phyloP scores from a whole-genome alignment of 2,797 vertebrate genomes.

The Sebastes minor region DNA sequence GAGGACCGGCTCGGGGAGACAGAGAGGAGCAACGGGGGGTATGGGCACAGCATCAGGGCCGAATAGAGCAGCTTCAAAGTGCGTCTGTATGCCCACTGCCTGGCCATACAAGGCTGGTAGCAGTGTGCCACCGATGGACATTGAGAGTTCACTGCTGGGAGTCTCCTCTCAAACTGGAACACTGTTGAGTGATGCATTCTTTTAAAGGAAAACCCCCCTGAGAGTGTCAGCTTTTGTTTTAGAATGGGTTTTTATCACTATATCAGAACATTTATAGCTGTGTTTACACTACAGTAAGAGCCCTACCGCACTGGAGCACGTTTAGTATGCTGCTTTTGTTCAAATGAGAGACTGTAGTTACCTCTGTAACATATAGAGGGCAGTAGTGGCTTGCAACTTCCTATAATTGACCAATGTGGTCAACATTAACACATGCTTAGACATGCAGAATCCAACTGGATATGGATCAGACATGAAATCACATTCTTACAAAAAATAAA shows the following conservation, averaged over 20 bases:
- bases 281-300: not conserved
- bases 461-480: slow-evolving; percentile 11
- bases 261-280: slow-evolving; percentile 11
- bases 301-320: not conserved
- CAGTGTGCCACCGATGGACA: slow-evolving; percentile 47
- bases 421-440: slow-evolving; percentile 10
- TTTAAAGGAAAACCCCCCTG: not conserved
- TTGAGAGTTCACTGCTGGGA: slow-evolving; percentile 44
- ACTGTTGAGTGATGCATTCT: slow-evolving; percentile 2
- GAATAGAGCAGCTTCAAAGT: slow-evolving; percentile 58
- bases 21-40: slow-evolving; percentile 68
- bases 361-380: slow-evolving; percentile 64
- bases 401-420: not conserved
- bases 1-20: slow-evolving; percentile 52
- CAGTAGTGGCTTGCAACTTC: slow-evolving; percentile 60
- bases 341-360: slow-evolving; percentile 35
- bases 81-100: slow-evolving; percentile 51
- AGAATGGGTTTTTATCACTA: slow-evolving; percentile 23
- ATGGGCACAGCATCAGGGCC: slow-evolving; percentile 52
- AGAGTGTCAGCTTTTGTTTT: slow-evolving; percentile 15
- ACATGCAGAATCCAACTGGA: slow-evolving; percentile 7
- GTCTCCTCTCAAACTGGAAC: slow-evolving; percentile 30
- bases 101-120: slow-evolving; percentile 51
- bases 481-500: not conserved
- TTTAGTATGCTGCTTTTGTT: not conserved